Conservation (phyloP, 2,113 vertebrate species). For the Prinia subflava region DNA sequence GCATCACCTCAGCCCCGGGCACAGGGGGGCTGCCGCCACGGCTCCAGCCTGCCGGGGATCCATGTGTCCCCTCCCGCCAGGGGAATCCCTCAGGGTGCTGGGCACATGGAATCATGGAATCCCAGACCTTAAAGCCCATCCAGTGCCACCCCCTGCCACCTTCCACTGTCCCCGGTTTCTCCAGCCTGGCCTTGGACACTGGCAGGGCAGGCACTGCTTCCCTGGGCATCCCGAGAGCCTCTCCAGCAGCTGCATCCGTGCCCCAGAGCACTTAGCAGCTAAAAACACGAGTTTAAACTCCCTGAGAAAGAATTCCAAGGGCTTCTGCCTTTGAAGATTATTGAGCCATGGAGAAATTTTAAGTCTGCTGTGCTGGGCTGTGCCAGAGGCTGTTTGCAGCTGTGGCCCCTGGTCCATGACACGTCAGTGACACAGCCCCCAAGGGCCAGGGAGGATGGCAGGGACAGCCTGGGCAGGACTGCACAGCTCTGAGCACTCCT, state of each 20-base stretch:
- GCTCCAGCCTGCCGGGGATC: rapidly evolving
- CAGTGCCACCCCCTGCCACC: background rate
- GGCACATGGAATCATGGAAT: background rate
- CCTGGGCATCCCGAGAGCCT: background rate
- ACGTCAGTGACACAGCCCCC: background rate
- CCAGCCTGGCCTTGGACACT: background rate
- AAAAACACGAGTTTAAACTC: background rate
- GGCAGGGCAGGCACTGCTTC: background rate
- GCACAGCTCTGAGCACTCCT: background rate
- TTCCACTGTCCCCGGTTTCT: background rate
- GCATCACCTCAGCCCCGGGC: background rate
- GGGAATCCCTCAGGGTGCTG: background rate
- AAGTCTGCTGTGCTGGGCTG: background rate
- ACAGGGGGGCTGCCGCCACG: rapidly evolving
- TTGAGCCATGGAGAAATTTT: background rate
- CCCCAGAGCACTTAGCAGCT: background rate
- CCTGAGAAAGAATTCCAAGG: background rate
- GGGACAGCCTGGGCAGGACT: background rate
- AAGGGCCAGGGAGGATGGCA: background rate
- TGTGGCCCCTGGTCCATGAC: rapidly evolving
- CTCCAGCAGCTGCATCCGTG: background rate
- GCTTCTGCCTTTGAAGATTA: background rate
- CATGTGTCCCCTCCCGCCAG: background rate
- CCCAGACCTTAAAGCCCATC: background rate
- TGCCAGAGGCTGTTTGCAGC: background rate